A percentile compares a stretch with the other conserved stretches of the same genome.
Evolutionary conservation across 2,113 vertebrate genomes (phyloP).

Genomic region (Piprites chloris): DNA sequence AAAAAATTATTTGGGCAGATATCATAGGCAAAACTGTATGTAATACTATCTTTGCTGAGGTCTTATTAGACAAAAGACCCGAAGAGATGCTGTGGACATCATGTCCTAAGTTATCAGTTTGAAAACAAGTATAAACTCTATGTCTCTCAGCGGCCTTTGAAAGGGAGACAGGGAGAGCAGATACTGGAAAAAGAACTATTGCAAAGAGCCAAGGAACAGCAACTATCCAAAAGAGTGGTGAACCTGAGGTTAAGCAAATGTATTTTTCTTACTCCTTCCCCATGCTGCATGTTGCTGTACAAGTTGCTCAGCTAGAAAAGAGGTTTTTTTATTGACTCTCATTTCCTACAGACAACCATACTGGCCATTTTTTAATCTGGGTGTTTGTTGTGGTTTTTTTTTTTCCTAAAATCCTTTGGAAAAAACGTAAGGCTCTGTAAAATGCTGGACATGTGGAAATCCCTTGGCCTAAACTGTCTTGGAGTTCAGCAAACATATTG

Average conservation of each 20-base stretch:
- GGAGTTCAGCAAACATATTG: not conserved
- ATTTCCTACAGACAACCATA: not conserved
- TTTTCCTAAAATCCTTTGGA: not conserved
- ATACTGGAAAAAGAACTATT: not conserved
- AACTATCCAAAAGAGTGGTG: not conserved
- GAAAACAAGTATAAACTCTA: not conserved
- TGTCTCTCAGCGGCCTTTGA: not conserved
- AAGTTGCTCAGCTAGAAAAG: not conserved
- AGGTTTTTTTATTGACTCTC: not conserved
- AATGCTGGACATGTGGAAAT: not conserved
- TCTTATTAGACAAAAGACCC: not conserved
- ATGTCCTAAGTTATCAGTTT: not conserved
- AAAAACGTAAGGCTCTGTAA: not conserved
- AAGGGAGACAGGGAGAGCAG: not conserved
- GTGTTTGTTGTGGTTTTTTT: no score
- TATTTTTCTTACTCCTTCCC: not conserved
- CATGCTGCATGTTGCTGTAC: not conserved
- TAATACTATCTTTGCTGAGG: not conserved
- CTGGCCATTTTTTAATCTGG: not conserved
- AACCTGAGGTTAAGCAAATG: not conserved
- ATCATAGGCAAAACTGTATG: not conserved
- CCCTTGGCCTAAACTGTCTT: not conserved
- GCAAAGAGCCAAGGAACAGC: not conserved
- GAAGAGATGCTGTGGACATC: not conserved
- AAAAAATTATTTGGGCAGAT: not conserved